Evolutionary conservation across 2,888 invertebrate genomes (phyloP), one percentile per base, ranked within the genome.

Genomic region (Synanthedon tipuliformis): DNA sequence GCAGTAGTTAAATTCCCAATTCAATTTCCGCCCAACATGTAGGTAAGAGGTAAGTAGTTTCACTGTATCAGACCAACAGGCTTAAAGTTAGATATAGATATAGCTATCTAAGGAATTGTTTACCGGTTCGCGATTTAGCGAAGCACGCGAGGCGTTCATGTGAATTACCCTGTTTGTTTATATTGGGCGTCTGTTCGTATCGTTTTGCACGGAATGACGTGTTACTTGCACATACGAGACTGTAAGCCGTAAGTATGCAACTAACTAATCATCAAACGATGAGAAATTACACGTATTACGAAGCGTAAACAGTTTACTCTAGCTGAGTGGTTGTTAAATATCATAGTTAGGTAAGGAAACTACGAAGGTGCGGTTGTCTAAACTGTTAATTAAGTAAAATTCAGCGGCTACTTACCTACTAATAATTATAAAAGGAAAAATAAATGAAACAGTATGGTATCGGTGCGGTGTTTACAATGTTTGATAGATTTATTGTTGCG

Each of bases 11-110:
- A 58, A 57, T 59, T 62, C 62, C 62, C 64, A 71, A 73, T 67
- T 68, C 69, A 75, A 76, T 77, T 76, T 75, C 66, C 66, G 56
- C 57, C 55, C 57, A 60, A 63, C 59, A 64, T 64, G 63, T 65
- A 72, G 71, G 63, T 58, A 18, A n/a, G n/a, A n/a, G 18, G 23
- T 23, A 23, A 23, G 23, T 23, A 23, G 23, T 23, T 23, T 58
- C 59, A 60, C 61, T 61, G 68, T 74, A 73, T 73, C 69, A 68
- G 64, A 68, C 69, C 65, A 68, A 70, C 66, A 68, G 68, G 12
- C 64, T 69, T 65, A 66, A 71, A 64, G 34, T 34, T 7, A 45
- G 45, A 45, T 45, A 45, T 45, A 34, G 7, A 34, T 34, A 34
- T 34, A 34, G 34, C 34, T 34, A 34, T 10, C 34, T 64, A 62